Conservation (phyloP, 2,797 vertebrate species). For the Leontocebus nigricollis region DNA sequence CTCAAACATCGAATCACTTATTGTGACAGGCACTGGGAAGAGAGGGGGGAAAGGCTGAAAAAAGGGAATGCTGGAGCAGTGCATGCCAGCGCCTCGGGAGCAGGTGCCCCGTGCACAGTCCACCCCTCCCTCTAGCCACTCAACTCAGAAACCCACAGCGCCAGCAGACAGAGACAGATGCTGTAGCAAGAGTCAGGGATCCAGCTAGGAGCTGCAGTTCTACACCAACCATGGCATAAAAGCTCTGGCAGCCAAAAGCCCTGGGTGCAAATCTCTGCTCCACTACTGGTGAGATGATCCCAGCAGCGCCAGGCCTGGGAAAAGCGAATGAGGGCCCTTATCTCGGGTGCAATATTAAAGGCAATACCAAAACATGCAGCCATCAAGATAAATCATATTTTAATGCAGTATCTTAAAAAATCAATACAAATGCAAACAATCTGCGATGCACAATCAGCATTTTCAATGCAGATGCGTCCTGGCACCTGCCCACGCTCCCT, state of each 20-base stretch:
- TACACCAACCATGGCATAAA: neutral
- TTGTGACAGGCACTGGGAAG: rapidly evolving
- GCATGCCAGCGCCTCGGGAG: rapidly evolving
- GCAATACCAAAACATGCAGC: too few species aligned
- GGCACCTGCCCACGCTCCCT: rapidly evolving
- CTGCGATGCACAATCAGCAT: neutral
- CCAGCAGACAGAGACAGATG: neutral
- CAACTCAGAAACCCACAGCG: neutral
- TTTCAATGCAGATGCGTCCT: neutral
- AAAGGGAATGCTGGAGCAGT: neutral
- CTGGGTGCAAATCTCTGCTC: neutral
- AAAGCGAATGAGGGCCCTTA: neutral
- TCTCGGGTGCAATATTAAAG: rapidly evolving
- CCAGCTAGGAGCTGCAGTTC: neutral
- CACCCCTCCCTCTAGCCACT: neutral
- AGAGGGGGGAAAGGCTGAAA: neutral
- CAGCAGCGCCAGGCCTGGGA: neutral
- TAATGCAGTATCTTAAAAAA: neutral
- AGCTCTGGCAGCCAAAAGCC: neutral
- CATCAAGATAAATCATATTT: neutral
- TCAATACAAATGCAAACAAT: neutral
- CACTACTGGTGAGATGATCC: rapidly evolving
- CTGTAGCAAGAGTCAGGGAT: neutral
- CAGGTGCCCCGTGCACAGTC: too few species aligned
- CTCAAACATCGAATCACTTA: rapidly evolving